Conservation (phyloP, 2,797 vertebrate genomes). For the Notolabrus celidotus region DNA sequence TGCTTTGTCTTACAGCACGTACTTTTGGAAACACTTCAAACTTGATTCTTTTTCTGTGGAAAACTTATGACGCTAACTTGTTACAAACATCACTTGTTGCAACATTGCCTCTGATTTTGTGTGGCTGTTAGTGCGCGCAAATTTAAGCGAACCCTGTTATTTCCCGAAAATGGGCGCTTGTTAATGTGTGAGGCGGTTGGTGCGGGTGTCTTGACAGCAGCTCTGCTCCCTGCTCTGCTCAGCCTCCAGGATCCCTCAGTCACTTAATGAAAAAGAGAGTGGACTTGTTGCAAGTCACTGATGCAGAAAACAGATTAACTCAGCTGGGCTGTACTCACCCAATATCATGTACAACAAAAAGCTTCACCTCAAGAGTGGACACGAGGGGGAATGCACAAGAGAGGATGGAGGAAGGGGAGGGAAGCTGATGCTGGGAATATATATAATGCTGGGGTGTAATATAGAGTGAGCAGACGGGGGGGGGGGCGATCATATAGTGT, state of each 20-base stretch:
- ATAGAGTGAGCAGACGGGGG: not conserved
- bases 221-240: constrained; percentile 63
- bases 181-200: constrained; percentile 54
- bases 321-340: constrained; percentile 68
- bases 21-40: constrained; percentile 49
- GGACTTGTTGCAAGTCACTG: constrained; percentile 84
- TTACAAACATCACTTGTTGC: constrained; percentile 7
- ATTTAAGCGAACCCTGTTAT: constrained; percentile 48
- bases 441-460: not conserved
- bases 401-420: not conserved
- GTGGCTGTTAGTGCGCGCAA: constrained; percentile 9
- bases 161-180: constrained; percentile 48
- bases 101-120: not conserved
- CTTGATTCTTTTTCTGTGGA: constrained; percentile 13
- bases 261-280: constrained; percentile 85
- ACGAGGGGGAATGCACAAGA: constrained; percentile 23
- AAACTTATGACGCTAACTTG: constrained; percentile 17
- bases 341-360: constrained; percentile 75
- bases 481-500: not conserved
- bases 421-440: constrained; percentile 1
- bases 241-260: constrained; percentile 71
- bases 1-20: constrained; percentile 15
- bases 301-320: constrained; percentile 88
- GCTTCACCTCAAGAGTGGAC: constrained; percentile 49
- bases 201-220: constrained; percentile 70